Evolutionary conservation across 2,113 vertebrate genomes (phyloP).

Genomic region (Paraplagusia blochii): DNA sequence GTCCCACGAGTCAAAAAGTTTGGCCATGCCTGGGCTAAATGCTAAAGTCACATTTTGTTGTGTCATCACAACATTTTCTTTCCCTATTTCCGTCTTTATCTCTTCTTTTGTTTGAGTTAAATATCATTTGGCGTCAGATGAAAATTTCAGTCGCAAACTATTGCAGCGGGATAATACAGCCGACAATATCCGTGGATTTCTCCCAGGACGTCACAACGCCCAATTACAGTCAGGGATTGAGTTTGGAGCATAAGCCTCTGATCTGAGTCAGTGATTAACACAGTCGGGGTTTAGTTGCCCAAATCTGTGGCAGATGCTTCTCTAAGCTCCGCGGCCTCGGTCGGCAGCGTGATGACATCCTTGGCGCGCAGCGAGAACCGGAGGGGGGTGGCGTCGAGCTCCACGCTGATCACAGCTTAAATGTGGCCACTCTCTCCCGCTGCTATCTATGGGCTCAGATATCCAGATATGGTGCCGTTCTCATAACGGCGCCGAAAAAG

Average conservation of each 20-base stretch:
- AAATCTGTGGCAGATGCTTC: slow-evolving; percentile 66
- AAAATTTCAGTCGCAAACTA: slow-evolving; percentile 9
- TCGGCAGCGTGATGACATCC: slow-evolving; percentile 52
- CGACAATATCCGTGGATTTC: slow-evolving; percentile 12
- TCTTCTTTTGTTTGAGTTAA: too few species aligned
- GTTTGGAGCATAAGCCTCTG: slow-evolving; percentile 60
- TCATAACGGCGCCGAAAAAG: slow-evolving; percentile 26
- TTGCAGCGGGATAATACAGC: neutral
- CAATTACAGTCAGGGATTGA: slow-evolving; percentile 58
- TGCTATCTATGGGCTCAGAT: slow-evolving; percentile 16
- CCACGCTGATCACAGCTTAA: slow-evolving; percentile 42
- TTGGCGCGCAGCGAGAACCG: slow-evolving; percentile 34
- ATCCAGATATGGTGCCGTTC: slow-evolving; percentile 23
- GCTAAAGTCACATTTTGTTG: too few species aligned
- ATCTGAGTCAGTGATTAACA: slow-evolving; percentile 65
- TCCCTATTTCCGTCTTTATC: too few species aligned
- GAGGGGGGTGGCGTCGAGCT: slow-evolving; percentile 1
- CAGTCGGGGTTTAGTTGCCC: slow-evolving; percentile 62
- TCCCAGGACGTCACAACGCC: slow-evolving; percentile 11
- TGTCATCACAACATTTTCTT: too few species aligned
- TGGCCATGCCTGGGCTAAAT: too few species aligned
- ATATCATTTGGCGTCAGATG: neutral
- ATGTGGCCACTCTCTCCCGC: slow-evolving; percentile 36
- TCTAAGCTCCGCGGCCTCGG: slow-evolving; percentile 55
- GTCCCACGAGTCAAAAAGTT: too few species aligned